phyloP scores from a whole-genome alignment of 2,888 invertebrate species.

The Trissolcus brochymenae region DNA sequence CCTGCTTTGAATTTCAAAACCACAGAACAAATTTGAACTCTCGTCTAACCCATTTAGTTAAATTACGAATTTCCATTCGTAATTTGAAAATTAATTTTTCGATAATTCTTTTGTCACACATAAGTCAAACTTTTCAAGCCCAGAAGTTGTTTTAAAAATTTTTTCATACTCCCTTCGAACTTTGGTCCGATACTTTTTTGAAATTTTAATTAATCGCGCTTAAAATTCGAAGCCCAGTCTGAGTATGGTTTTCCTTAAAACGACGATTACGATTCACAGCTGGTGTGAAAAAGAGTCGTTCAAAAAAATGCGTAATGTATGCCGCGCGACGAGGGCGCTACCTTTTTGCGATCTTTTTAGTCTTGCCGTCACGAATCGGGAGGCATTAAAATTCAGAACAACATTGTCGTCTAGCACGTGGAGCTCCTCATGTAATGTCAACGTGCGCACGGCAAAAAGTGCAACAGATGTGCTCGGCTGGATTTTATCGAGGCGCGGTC shows the following conservation, averaged over 20 bases:
- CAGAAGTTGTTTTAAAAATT: no score
- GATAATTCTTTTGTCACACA: no score
- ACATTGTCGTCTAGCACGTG: conserved; percentile 40
- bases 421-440: conserved; percentile 47
- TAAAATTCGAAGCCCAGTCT: conserved; percentile 33
- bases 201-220: conserved; percentile 32
- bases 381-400: conserved; percentile 55
- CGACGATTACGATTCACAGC: conserved; percentile 44
- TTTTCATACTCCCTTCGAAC: no score
- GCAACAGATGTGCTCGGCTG: conserved; percentile 41
- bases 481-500: conserved; percentile 22
- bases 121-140: no score
- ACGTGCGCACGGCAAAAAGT: conserved; percentile 45
- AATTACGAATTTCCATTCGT: no score
- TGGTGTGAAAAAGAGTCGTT: conserved; percentile 20
- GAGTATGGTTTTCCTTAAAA: conserved; percentile 37
- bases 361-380: conserved; percentile 22
- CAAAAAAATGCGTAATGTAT: conserved; percentile 52
- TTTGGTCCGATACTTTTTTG: no score
- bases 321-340: conserved; percentile 31
- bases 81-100: no score
- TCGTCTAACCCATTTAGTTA: no score
- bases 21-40: no score
- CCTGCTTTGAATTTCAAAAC: no score
- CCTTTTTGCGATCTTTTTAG: conserved; percentile 42